phyloP scores from a whole-genome alignment of 1,140 invertebrate species.

The Bombus vancouverensis region DNA sequence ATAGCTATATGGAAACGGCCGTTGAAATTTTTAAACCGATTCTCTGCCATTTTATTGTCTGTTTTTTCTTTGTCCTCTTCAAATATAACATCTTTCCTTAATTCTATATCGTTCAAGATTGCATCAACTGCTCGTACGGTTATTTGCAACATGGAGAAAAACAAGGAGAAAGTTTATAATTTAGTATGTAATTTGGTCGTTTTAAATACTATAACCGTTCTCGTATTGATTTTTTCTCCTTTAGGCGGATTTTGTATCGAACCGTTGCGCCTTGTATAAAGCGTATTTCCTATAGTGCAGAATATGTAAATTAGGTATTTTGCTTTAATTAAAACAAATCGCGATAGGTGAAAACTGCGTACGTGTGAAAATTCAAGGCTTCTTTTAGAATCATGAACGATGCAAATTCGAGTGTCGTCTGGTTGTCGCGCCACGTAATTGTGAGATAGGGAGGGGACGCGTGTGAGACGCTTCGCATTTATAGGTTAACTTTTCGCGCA shows the following conservation, averaged over 20 bases:
- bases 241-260: background rate
- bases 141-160: background rate
- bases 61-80: no score
- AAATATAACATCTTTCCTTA: background rate
- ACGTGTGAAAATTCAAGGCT: constrained; percentile 32
- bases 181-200: background rate
- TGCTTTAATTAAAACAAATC: background rate
- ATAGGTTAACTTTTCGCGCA: constrained; percentile 58
- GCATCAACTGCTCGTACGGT: background rate
- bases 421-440: constrained; percentile 59
- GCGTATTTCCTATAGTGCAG: no score
- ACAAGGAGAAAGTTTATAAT: background rate
- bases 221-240: background rate
- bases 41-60: background rate
- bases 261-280: no score
- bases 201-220: background rate
- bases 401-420: constrained; percentile 19
- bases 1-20: background rate
- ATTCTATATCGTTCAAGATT: background rate
- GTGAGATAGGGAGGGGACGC: constrained; percentile 54
- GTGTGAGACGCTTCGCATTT: constrained; percentile 41
- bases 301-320: background rate
- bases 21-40: background rate
- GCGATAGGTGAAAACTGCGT: background rate
- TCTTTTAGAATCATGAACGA: constrained; percentile 16